phyloP scores from a whole-genome alignment of 2,888 invertebrate genomes.

The Tipula confusa region DNA sequence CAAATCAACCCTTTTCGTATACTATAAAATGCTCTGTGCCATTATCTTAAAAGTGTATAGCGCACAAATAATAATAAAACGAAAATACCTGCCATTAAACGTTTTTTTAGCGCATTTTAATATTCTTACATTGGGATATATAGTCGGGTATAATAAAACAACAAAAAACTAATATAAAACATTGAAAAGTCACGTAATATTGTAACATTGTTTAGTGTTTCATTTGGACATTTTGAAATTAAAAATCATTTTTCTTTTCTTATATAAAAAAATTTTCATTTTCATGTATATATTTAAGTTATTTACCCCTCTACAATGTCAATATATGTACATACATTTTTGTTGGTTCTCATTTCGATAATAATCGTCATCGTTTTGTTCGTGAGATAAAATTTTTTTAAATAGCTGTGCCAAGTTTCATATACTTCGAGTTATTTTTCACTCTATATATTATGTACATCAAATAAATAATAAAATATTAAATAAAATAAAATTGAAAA shows the following conservation, averaged over 20 bases:
- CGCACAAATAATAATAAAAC: neutral
- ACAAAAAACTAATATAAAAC: neutral
- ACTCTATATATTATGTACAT: neutral
- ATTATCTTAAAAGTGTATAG: constrained; percentile 12
- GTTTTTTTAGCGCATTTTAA: neutral
- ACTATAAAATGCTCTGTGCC: neutral
- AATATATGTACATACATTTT: neutral
- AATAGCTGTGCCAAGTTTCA: neutral
- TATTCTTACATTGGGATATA: neutral
- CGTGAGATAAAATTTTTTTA: neutral
- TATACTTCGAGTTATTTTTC: neutral
- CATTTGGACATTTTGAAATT: neutral
- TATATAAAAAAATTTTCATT: neutral
- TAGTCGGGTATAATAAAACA: neutral
- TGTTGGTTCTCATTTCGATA: neutral
- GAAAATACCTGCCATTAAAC: neutral
- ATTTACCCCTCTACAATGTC: neutral
- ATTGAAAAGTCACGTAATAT: constrained; percentile 3
- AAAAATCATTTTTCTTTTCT: neutral
- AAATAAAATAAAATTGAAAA: neutral
- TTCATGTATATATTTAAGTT: neutral
- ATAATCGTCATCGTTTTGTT: neutral
- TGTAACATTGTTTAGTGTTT: neutral
- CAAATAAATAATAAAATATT: neutral
- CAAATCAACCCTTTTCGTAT: neutral